Base-by-base conservation (phyloP, 2,797 vertebrate species). In the Myiotriccus ornatus region DNA sequence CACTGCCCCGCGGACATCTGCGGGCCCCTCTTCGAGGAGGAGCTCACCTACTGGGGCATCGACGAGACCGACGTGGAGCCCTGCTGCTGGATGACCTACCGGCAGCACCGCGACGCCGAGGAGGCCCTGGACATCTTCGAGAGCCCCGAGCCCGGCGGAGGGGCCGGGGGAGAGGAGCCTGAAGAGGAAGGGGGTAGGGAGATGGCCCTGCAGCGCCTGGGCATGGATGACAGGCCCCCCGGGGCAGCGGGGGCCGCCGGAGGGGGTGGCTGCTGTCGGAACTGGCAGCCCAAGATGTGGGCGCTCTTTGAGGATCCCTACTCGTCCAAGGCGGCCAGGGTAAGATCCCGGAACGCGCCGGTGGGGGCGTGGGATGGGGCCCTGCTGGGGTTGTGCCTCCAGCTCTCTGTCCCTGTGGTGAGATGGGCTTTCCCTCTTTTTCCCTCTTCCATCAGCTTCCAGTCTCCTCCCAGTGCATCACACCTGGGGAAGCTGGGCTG, bases 61-160 rank as follows among this genome's bases (percentile, higher is more conserved):
- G 99, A 99, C 10, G 99, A 99, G 98, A 99, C 99, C 2, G 99
- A 99, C 90, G 99, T 99, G 98, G 99, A 99, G 97, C 99, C 99
- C 12, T 99, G 99, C 94, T 99, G 99, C 98, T 99, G 99, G 99
- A 99, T 99, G 99, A 99, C 98, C 64, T 99, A 99, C 95, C 98
- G 99, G 5, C 99, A 99, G 97, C 99, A 99, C 96, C 98, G 99
- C 3, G 99, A 99, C 34, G 99, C 99, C 0, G 99, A 99, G 78
- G 99, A 99, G 97, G 99, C 99, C n/a, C 98, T 99, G 60, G 99
- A 99, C 75, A 99, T 98, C 89, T 99, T 99, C 12, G 99, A 99
- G 73, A 99, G 98, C 7, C 99, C 99, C 0, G 99, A 99, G 69
- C 98, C 98, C 0, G 98, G 99, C 0, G 98, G 98, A 57, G 96